phyloP scores from a whole-genome alignment of 1,140 invertebrate species.

The Drosophila oshimai region DNA sequence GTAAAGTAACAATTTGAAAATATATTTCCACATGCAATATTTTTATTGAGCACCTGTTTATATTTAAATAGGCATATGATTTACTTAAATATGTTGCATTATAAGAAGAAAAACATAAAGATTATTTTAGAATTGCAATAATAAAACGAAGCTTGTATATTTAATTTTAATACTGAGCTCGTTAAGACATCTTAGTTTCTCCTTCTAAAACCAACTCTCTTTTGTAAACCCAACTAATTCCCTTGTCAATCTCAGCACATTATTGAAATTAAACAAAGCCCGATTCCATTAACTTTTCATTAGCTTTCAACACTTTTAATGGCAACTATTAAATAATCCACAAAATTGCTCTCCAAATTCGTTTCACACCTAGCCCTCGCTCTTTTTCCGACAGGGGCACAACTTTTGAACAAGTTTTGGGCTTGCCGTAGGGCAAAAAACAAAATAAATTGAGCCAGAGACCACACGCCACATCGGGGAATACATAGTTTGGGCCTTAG shows the following conservation, averaged over 20 bases:
- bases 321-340: conserved; percentile 42
- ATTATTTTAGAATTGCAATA: too few relatives aligned
- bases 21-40: too few relatives aligned
- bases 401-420: conserved; percentile 41
- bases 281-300: conserved; percentile 10
- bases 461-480: conserved; percentile 60
- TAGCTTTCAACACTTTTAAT: conserved; percentile 32
- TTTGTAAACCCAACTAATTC: neutral
- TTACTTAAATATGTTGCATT: too few relatives aligned
- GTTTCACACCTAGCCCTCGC: conserved; percentile 25
- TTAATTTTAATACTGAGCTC: too few relatives aligned
- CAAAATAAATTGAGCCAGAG: conserved; percentile 32
- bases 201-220: too few relatives aligned
- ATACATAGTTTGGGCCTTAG: conserved; percentile 31
- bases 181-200: too few relatives aligned
- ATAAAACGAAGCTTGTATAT: too few relatives aligned
- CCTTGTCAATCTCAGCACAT: neutral
- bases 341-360: conserved; percentile 29
- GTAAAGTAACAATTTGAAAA: too few relatives aligned
- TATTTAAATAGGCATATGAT: too few relatives aligned
- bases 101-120: too few relatives aligned
- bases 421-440: conserved; percentile 26
- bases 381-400: neutral
- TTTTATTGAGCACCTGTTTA: too few relatives aligned
- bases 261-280: neutral